Base-by-base conservation (phyloP, 2,888 invertebrate species). In the Dorcus parallelipipedus region DNA sequence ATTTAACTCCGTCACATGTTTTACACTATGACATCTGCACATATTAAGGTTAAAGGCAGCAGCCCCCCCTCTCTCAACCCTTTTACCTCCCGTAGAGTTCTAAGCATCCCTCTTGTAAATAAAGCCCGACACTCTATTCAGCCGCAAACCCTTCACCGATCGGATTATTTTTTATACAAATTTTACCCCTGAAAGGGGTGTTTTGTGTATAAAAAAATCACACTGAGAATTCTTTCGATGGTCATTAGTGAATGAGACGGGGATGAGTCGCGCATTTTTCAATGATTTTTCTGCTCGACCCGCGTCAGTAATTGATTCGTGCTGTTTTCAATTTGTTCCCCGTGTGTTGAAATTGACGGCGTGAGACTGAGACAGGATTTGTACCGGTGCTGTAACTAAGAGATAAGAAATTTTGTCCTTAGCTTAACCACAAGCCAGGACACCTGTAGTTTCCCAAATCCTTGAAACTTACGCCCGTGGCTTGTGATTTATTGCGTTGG, bases 141-240 rank as follows among this genome's bases (percentile, higher is more conserved):
- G 75, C 78, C 78, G 64, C 78, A 78, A 76, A 72, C 76, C 76
- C 74, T 75, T 75, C 71, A 69, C 63, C 69, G 73, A 78, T 76
- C 76, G 76, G 76, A 77, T 78, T 78, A 78, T 76, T 76, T 76
- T 76, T 76, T 75, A 72, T 73, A 68, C 71, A 69, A 71, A 72
- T 71, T 72, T 68, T 70, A 69, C 71, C 71, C 73, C 71, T 68
- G 65, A 67, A 73, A 72, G 70, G 76, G 77, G 77, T 74, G 76
- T 74, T 75, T 72, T 73, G 75, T 76, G 73, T 75, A 72, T 67
- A 61, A 68, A 72, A 70, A 74, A 75, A 73, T 71, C 70, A 68
- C 73, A 69, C 69, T 10, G 48, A 40, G 63, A 66, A 69, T 61
- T 67, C 64, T 66, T 70, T 66, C 62, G 64, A 62, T 68, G 66